Evolutionary conservation across 2,113 vertebrate species (phyloP).

Genomic region (Arothron firmamentum): DNA sequence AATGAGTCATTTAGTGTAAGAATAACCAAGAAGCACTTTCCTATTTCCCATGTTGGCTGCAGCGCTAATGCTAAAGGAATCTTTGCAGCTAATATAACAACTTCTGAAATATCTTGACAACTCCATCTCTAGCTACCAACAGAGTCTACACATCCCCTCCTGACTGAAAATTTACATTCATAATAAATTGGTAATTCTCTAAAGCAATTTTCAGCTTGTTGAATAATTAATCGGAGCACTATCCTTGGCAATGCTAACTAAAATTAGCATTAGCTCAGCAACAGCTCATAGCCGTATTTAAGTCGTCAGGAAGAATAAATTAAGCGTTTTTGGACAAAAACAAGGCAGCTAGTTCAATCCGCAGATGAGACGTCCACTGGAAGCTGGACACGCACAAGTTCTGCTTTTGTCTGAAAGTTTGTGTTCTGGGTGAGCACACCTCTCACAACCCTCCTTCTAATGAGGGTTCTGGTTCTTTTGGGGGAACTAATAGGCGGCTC

Average conservation of each 20-base stretch:
- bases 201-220: background rate
- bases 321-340: conserved; percentile 31
- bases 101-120: background rate
- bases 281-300: no score
- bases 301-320: conserved; percentile 19
- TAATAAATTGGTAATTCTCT: background rate
- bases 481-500: conserved; percentile 41
- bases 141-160: background rate
- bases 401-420: conserved; percentile 21
- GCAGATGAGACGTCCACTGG: conserved; percentile 18
- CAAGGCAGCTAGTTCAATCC: conserved; percentile 26
- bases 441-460: conserved; percentile 34
- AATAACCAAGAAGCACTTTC: background rate
- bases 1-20: background rate
- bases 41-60: background rate
- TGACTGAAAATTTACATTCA: background rate
- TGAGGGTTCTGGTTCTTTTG: conserved; percentile 18
- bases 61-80: no score
- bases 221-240: no score
- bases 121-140: background rate
- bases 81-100: no score
- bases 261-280: no score
- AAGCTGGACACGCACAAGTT: conserved; percentile 47
- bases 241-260: no score
- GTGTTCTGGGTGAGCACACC: conserved; percentile 36